Conservation (phyloP, 2,797 vertebrate genomes). For the Sphaeramia orbicularis region DNA sequence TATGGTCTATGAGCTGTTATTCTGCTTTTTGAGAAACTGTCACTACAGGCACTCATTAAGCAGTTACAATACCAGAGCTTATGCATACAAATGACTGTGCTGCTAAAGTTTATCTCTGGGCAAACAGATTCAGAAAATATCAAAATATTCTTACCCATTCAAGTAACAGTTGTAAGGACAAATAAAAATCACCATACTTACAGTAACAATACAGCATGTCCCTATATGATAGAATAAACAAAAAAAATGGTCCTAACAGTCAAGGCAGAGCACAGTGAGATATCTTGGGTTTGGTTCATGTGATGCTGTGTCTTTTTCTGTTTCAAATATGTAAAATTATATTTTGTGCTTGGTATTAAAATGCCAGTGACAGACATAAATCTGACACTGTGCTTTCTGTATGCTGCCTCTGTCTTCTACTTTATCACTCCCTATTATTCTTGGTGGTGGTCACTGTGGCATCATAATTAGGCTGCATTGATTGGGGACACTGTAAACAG, state of each 20-base stretch:
- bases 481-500: slow-evolving; percentile 59
- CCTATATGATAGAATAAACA: neutral
- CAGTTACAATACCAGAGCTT: slow-evolving; percentile 32
- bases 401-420: slow-evolving; percentile 39
- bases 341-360: neutral
- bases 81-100: slow-evolving; percentile 46
- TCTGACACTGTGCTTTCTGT: slow-evolving; percentile 21
- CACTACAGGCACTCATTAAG: slow-evolving; percentile 40
- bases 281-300: neutral
- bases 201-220: neutral
- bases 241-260: neutral
- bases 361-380: neutral
- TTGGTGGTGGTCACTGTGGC: slow-evolving; percentile 34
- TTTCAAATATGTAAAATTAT: slow-evolving; percentile 19
- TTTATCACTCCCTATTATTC: slow-evolving; percentile 56
- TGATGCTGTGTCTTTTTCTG: slow-evolving; percentile 4
- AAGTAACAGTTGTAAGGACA: slow-evolving; percentile 1
- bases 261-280: neutral
- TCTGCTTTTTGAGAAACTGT: slow-evolving; percentile 19
- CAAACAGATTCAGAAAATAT: slow-evolving; percentile 44
- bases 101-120: slow-evolving; percentile 30
- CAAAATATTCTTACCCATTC: neutral
- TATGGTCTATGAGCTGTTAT: slow-evolving; percentile 16
- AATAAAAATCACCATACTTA: neutral
- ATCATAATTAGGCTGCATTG: slow-evolving; percentile 74